Evolutionary conservation across 53 echinoderm and acorn worm species (phyloP).

Genomic region (Antedon mediterranea): DNA sequence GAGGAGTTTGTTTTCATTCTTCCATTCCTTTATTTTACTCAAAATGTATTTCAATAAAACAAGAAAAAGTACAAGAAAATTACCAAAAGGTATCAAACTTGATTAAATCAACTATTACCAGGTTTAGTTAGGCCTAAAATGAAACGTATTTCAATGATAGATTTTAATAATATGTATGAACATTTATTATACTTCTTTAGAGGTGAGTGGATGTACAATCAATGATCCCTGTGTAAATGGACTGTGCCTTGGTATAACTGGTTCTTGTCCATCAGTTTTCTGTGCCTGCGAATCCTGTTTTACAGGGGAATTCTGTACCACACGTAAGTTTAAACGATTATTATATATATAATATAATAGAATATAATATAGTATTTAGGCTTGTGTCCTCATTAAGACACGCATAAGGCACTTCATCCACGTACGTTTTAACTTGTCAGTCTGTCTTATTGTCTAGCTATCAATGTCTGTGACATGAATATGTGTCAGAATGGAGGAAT

Average conservation of each 20-base stretch:
- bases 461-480: neutral
- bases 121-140: no score
- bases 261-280: neutral
- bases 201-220: neutral
- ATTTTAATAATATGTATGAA: no score
- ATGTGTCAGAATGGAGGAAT: neutral
- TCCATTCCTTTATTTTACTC: no score
- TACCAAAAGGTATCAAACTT: no score
- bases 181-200: neutral
- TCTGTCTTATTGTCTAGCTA: neutral
- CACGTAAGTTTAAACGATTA: neutral
- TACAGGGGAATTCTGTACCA: neutral
- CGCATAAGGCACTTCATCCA: neutral
- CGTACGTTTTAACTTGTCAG: neutral
- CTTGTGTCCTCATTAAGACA: neutral
- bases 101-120: no score
- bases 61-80: no score
- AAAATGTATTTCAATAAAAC: no score
- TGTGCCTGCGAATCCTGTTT: neutral
- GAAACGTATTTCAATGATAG: no score
- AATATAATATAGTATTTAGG: neutral
- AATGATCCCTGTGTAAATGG: neutral
- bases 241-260: neutral
- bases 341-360: neutral
- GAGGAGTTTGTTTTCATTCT: no score